These are phyloP conservation scores for Petrophora chlorosata DNA, from an alignment of 2,888 invertebrate genomes.

Conservation along the genomic window DNA sequence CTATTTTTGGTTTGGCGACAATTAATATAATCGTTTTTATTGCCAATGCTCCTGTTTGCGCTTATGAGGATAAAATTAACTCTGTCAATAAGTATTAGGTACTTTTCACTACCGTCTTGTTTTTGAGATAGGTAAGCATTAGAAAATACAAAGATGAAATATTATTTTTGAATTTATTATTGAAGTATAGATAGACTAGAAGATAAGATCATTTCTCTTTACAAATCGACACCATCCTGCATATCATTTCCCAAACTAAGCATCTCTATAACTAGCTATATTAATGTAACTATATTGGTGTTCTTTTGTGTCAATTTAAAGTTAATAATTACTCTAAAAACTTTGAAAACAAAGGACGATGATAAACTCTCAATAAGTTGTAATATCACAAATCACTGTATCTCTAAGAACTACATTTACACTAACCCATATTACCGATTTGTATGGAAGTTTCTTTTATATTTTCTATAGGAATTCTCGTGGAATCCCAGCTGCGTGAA, in stretches of 20 bases:
- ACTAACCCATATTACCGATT: constrained; percentile 52
- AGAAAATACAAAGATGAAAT: no score
- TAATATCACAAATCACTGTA: constrained; percentile 82
- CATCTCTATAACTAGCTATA: constrained; percentile 46
- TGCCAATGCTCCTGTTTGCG: no score
- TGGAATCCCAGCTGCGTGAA: constrained; percentile 1
- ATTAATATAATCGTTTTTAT: no score
- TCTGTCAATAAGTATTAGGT: no score
- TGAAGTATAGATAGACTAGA: no score
- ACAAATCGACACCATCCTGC: constrained; percentile 2
- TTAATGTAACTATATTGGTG: constrained; percentile 73
- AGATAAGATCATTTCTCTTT: background rate
- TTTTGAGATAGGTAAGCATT: background rate
- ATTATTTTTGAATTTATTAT: background rate
- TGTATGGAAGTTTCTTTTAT: constrained; percentile 35
- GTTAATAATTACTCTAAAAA: constrained; percentile 67
- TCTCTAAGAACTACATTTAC: constrained; percentile 66
- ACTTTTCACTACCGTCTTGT: no score
- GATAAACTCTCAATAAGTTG: constrained; percentile 73
- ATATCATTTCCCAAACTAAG: constrained; percentile 23
- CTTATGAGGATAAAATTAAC: no score
- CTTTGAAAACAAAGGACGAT: constrained; percentile 75
- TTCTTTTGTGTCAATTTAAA: constrained; percentile 76
- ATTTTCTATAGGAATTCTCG: constrained; percentile 35
- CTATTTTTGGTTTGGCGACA: no score